Evolutionary conservation across 2,113 vertebrate species (phyloP), one percentile per base, ranked within the genome.

Genomic region (Notiomystis cincta): DNA sequence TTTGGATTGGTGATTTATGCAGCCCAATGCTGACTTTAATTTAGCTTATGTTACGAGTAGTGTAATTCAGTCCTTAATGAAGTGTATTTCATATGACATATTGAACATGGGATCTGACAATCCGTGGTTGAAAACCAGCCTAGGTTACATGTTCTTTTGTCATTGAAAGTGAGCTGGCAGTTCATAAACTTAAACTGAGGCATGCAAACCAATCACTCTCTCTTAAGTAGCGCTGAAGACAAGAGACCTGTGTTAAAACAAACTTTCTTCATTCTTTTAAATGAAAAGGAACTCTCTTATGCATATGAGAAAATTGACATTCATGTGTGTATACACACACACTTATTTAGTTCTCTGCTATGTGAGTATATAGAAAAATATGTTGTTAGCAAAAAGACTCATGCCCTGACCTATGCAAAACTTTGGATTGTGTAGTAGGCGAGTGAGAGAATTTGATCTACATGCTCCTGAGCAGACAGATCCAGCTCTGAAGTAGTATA

Each of bases 1-100:
- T 97, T 96, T 93, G 90, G 90, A 96, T 77, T 27, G 82, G 57
- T 97, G 97, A 97, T 98, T 97, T 98, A 97, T 97, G 84, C 82
- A 94, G 83, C 76, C 76, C 89, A 91, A 96, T 60, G 23, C 60
- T 93, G 96, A 84, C 67, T 92, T 97, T 98, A 97, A 96, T 98
- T 97, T 96, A 97, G 96, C 82, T 98, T 91, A 83, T 84, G 96
- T 98, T 97, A 97, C 95, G 61, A 96, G 91, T 54, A n/a, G 93
- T 96, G 96, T 97, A 97, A 97, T 97, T 97, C 95, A 88, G 88
- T 91, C 91, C 95, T 95, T 98, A 97, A 98, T 97, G 97, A 98
- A 97, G 95, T 97, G 95, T 86, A 93, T 73, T 94, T 92, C 85
- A 22, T 76, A 82, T 96, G 97, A 97, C 97, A 96, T 95, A 97